Base-by-base conservation (phyloP, 2,888 invertebrate species). In the Epiperipatus broadwayi region DNA sequence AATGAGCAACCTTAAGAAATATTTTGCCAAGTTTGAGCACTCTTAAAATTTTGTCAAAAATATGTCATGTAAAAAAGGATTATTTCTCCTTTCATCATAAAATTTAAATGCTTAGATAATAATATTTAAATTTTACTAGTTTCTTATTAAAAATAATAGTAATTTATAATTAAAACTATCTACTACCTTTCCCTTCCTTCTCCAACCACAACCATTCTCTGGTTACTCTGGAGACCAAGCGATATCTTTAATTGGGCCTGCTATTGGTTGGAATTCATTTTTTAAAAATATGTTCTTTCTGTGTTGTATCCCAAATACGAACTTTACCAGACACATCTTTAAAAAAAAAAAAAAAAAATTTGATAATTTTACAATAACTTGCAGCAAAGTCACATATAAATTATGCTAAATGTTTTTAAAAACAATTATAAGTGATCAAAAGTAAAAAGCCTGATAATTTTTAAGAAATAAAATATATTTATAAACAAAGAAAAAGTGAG, bases 301-400 rank as follows among this genome's bases (percentile, higher is more conserved):
- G 87, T 1, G 89, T 85, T 0, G 97, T 97, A 60, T 99, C 97
- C 97, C 97, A 99, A 54, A 99, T 93, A n/a, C 95, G 73, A 21
- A 99, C 72, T 64, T 93, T 95, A 18, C 97, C 97, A 1, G 80
- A 78, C 44, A 72, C 75, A 66, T 97, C 95, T 85, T 54, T 1
- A 64, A 62, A 37, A 8, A 20, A 5, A 25, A 21, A n/a, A 20
- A 36, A 5, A 14, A 22, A 18, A 14, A 8, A 21, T n/a, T 14
- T 5, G 15, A 10, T 15, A n/a, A n/a, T 20, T 20, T 5, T 12
- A 8, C 7, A 10, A 5, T n/a, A 10, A n/a, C n/a, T 12, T 5
- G 8, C 37, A 7, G 10, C 15, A n/a, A 15, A 39, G 14, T 16
- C 3, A 14, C 12, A 15, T 12, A 39, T 38, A 7, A 38, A 38